Base-by-base conservation (phyloP, 2,888 invertebrate genomes). In the Troilus luridus region DNA sequence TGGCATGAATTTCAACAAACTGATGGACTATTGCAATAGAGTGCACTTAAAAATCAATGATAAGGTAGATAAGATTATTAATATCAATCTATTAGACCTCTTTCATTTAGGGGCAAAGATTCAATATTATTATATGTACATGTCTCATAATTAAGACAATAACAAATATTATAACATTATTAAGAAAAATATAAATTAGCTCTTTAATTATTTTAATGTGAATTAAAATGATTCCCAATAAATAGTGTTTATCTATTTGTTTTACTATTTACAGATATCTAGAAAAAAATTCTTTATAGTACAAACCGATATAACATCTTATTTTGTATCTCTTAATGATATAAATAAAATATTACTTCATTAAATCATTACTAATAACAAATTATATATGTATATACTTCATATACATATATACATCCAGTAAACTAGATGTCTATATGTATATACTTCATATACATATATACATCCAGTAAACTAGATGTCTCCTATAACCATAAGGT, bases 41-140 rank as follows among this genome's bases (percentile, higher is more conserved):
- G 17, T 89, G 89, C 89, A 89, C 89, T 89, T 89, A 19, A 64
- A 64, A 54, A 88, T 77, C 85, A 85, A 58, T 85, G 85, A 85
- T 85, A 85, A 85, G 85, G 56, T 54, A 54, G 85, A 85, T 85
- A 85, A 85, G 85, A 85, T 85, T 56, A 58, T 85, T 85, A 85
- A 85, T 85, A 85, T 85, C 85, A 85, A 85, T 85, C 85, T 41
- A 77, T 27, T 77, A 21, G 41, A 77, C 72, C 72, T 77, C 9
- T 17, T 77, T 77, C 72, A 77, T 77, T 41, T 17, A 77, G 41
- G 41, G 14, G 27, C 27, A 41, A 77, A 77, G 72, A 77, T 77
- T 41, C 72, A 41, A 77, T 19, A 41, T 41, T 6, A 7, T 77
- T 41, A 41, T 41, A n/a, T n/a, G n/a, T n/a, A 77, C 5, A 77